Evolutionary conservation across 2,113 vertebrate genomes (phyloP), one percentile per base, ranked within the genome.

Genomic region (Malurus alboscapulatus): DNA sequence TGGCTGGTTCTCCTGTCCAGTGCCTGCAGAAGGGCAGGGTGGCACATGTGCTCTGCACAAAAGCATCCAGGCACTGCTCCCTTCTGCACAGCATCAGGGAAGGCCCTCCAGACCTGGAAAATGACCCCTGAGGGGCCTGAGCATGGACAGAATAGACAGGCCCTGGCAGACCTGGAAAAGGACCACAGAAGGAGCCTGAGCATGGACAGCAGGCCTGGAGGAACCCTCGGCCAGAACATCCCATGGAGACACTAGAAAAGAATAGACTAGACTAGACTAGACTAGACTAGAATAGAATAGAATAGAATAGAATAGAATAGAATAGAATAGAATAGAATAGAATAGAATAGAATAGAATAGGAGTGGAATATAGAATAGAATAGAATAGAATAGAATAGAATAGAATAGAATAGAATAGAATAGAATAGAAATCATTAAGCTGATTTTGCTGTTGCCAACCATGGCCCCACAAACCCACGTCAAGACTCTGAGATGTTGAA

Each of bases 391-490:
- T 38, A 38, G 38, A 38, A 38, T 38, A 38, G 38, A 38, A 38
- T 38, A 38, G 38, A 38, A 38, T 38, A 38, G 38, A 38, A 38
- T 38, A 38, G 38, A 38, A 38, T 38, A 38, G 38, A 38, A 38
- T 38, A 38, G 38, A 38, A 38, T 38, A 38, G 38, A 10, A 38
- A 38, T 38, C 38, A 38, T 38, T 38, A 38, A 38, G 0, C 5
- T 67, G 57, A 4, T 81, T 66, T 66, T 80, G 10, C 44, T 79
- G 58, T 14, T 57, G 67, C n/a, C 24, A 57, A 1, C 38, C n/a
- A 5, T 4, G 36, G 11, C 3, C 59, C 14, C 29, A 5, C 26
- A 67, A 38, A 24, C 25, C 73, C 1, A 1, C 3, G 12, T 8
- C 14, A 16, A 26, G 51, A 63, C 17, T 26, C 2, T 14, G 22